phyloP scores from a whole-genome alignment of 2,888 invertebrate species.

The Proisotoma minuta region DNA sequence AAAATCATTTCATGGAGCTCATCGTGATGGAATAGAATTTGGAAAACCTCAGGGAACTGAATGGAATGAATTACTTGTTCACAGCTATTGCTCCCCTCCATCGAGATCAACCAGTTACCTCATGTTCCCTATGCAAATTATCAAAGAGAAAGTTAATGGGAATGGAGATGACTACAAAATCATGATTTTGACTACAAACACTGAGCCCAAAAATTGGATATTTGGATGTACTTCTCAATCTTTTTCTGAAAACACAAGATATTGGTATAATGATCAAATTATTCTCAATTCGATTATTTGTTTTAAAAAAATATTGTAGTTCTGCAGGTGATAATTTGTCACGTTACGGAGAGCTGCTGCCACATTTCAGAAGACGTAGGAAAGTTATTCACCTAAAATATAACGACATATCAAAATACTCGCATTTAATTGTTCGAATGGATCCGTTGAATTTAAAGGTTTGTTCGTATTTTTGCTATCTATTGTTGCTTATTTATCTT shows the following conservation, averaged over 20 bases:
- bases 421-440: constrained; percentile 67
- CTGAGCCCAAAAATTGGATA: constrained; percentile 69
- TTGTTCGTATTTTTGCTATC: no score
- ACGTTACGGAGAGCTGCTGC: constrained; percentile 57
- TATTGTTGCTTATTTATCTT: no score
- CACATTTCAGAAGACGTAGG: constrained; percentile 54
- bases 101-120: constrained; percentile 52
- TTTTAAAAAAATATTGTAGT: no score
- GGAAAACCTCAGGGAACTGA: constrained; percentile 19
- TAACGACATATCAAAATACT: constrained; percentile 60
- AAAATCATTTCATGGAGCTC: constrained; percentile 25
- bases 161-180: constrained; percentile 59
- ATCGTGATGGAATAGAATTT: constrained; percentile 13
- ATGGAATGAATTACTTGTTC: constrained; percentile 19
- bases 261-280: not conserved
- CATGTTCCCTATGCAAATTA: constrained; percentile 60
- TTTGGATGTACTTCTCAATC: constrained; percentile 60
- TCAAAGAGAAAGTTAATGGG: constrained; percentile 45
- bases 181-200: constrained; percentile 64
- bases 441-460: constrained; percentile 55
- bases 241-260: constrained; percentile 40
- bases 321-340: constrained; percentile 59
- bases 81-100: constrained; percentile 10
- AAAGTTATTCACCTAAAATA: constrained; percentile 59
- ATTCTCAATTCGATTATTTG: no score